A percentile compares a stretch with the other conserved stretches of the same genome.
Conservation (phyloP, 2,888 invertebrate genomes). For the Cheilosia urbana region DNA sequence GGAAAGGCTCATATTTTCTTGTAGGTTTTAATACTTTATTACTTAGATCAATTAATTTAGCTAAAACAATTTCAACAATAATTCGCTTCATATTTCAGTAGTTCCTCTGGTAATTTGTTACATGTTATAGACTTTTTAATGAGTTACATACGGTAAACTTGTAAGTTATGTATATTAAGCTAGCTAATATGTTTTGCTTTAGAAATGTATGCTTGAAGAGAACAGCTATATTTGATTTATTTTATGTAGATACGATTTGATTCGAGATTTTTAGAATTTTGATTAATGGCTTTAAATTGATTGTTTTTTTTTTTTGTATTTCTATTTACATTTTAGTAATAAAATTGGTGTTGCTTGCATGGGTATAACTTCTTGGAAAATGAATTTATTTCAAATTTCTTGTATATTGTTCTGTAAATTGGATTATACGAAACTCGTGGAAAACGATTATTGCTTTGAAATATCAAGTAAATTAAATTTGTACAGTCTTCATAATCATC, state of each 20-base stretch:
- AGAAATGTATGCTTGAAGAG: constrained; percentile 50
- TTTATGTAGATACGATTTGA: constrained; percentile 49
- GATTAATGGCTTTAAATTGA: constrained; percentile 40
- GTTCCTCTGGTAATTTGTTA: constrained; percentile 25
- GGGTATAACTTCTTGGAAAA: neutral
- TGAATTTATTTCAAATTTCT: constrained; percentile 15
- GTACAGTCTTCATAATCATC: constrained; percentile 66
- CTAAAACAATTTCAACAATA: constrained; percentile 73
- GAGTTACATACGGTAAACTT: neutral
- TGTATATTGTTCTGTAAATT: constrained; percentile 1
- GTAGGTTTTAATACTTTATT: neutral
- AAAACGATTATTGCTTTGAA: constrained; percentile 42
- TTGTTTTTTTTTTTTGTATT: constrained; percentile 39
- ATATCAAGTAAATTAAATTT: constrained; percentile 29
- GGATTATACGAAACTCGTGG: constrained; percentile 38
- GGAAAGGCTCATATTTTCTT: neutral
- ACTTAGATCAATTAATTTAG: constrained; percentile 47
- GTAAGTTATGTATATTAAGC: constrained; percentile 60
- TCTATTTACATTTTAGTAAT: constrained; percentile 17
- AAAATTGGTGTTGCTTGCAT: neutral
- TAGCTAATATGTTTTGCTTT: constrained; percentile 60
- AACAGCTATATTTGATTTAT: constrained; percentile 60
- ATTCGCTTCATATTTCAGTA: constrained; percentile 48
- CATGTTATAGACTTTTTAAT: constrained; percentile 45
- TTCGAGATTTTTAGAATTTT: constrained; percentile 23